Evolutionary conservation across 2,888 invertebrate genomes (phyloP), one percentile per base, ranked within the genome.

Genomic region (Temnothorax rugatulus): DNA sequence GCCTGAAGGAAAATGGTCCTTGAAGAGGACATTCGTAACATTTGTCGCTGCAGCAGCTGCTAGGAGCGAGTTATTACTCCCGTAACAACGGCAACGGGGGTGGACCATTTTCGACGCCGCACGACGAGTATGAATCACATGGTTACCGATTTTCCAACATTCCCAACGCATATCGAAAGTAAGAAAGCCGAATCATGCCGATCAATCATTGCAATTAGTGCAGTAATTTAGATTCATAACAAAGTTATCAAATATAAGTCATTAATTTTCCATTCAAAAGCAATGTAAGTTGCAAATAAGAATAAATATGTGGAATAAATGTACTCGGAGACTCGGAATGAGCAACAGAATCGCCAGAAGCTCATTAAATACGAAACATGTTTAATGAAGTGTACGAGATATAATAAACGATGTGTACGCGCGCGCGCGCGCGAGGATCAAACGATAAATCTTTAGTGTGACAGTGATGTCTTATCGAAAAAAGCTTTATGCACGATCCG

Each of bases 21-120:
- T 86, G 84, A 86, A 89, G 86, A 90, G 89, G 85, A 90, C 89
- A 90, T 90, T 90, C 86, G 88, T 90, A 90, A 90, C 90, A 90
- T 90, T 90, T 90, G 90, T 90, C 90, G 90, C 86, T 66, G 88
- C 85, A 41, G 83, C 90, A 90, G 90, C 88, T 90, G 90, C 86
- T 85, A 77, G 84, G 63, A 86, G 86, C 86, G 86, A 90, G 90
- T 88, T 90, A 90, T 90, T 90, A 87, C 87, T 89, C 83, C 81
- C 84, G 76, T 89, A 90, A 90, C 86, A 89, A 87, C 85, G 86
- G 66, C 82, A 73, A 85, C 82, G 77, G 71, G 83, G 84, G 74
- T 57, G 83, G 74, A 86, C 84, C 83, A 81, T 86, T 90, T 88
- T 85, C 84, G 77, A 82, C 82, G 73, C 66, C 69, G 54, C 77